Base-by-base conservation (phyloP, 2,113 vertebrate species). In the Pithys albifrons region DNA sequence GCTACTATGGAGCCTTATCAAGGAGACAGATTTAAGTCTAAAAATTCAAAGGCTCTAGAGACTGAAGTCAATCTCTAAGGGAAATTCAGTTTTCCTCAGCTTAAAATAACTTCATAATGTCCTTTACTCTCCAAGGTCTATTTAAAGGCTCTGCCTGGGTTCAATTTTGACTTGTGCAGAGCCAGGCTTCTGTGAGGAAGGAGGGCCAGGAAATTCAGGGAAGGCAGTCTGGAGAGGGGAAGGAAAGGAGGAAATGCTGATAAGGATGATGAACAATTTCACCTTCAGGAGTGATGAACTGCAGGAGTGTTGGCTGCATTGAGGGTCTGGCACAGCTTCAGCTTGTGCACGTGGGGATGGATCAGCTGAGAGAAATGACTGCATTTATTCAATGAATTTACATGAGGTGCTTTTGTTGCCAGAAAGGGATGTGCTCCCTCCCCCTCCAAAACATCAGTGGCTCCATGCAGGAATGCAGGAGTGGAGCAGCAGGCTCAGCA, bases 331-430 rank as follows among this genome's bases (percentile, higher is more conserved):
- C 95, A 93, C 90, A 80, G 95, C 65, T 93, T 93, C 93, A 94
- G 72, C 65, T 29, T 27, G 3, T 2, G 35, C 92, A 94, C 93
- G 90, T 96, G 95, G 95, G 92, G 79, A 90, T 88, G 79, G 92
- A 97, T 97, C 95, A 97, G 95, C 95, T 96, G 95, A 96, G 95
- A 93, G 88, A 90, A 93, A 95, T 96, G 95, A 95, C 95, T 96
- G 96, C 93, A 96, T 93, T 97, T 96, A 86, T 94, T 97, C 95
- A 96, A 92, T 96, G 93, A 96, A 96, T 97, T 97, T 97, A 88
- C 95, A 96, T 97, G 95, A 97, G 95, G 79, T 83, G 83, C 79
- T 61, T 92, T 61, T 7, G 0, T 74, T 95, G 85, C 92, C 96
- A 95, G 94, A 88, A 94, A 76, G 51, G 82, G 79, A 93, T 0